A percentile compares a stretch with the other conserved stretches of the same genome.
Evolutionary conservation across 2,797 vertebrate genomes (phyloP).

Genomic region (Gymnocypris eckloni): DNA sequence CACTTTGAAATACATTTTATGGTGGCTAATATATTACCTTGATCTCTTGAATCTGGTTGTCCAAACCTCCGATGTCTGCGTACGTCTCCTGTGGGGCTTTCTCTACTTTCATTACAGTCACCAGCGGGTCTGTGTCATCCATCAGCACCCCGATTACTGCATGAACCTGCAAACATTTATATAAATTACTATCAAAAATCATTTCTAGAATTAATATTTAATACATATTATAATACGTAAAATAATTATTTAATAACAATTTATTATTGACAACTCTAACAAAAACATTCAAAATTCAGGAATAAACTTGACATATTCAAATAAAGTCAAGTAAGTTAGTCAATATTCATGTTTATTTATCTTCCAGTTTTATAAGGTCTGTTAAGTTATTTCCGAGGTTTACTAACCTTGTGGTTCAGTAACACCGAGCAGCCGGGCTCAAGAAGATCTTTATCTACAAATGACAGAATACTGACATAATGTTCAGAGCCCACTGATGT

Average conservation of each 20-base stretch:
- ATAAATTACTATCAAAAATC: neutral
- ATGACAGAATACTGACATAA: conserved; percentile 97
- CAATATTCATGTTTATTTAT: neutral
- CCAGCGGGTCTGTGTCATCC: conserved; percentile 96
- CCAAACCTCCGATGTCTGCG: conserved; percentile 94
- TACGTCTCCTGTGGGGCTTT: conserved; percentile 98
- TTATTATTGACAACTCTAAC: neutral
- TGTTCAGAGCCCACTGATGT: conserved; percentile 98
- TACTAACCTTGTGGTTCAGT: conserved; percentile 93
- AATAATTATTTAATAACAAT: neutral
- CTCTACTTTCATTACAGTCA: conserved; percentile 99
- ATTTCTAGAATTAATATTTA: too few species aligned
- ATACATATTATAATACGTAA: neutral
- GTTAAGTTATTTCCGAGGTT: neutral
- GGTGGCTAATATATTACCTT: conserved; percentile 77
- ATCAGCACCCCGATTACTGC: conserved; percentile 97
- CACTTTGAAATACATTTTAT: neutral
- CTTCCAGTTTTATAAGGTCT: neutral
- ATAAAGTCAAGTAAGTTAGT: neutral
- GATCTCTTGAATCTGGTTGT: conserved; percentile 98
- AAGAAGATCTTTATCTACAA: conserved; percentile 96
- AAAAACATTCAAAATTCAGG: neutral
- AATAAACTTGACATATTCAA: neutral
- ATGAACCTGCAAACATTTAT: conserved; percentile 82
- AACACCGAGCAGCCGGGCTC: conserved; percentile 97